Base-by-base conservation (phyloP, 2,113 vertebrate species). In the Corydoras maculifer region DNA sequence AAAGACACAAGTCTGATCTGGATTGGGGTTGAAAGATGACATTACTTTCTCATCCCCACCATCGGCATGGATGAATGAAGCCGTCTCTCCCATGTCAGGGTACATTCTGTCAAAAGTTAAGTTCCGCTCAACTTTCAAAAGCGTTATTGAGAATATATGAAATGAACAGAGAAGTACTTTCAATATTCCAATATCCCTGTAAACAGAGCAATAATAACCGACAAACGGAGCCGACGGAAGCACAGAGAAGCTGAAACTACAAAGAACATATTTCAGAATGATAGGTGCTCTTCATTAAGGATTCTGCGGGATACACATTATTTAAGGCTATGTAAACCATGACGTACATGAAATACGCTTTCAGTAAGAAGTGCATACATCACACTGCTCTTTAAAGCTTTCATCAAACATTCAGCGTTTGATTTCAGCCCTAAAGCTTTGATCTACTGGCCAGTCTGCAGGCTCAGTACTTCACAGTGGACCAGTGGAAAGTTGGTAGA, bases 381-480 rank as follows among this genome's bases (percentile, higher is more conserved):
- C 32, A 43, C 18, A 6, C 50, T 29, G 49, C 35, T 18, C 62
- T 70, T 70, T 70, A 66, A 57, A 13, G 49, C 13, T 60, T 25
- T 71, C 60, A 71, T 75, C 59, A 69, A 71, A 64, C 62, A 74
- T 72, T 55, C 69, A 62, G 50, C 4, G 18, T 25, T 50, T 72
- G 68, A 62, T 64, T 65, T 57, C 35, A 13, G 63, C 11, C 32
- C 71, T 59, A 55, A 14, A 62, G 58, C 65, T 78, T 75, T 78
- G 73, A 78, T 73, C 65, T 65, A 51, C 18, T 25, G 63, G 62
- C 50, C 70, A 64, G 75, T 25, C n/a, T 31, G 3, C 9, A 54
- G 49, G 61, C 25, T 73, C 58, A 32, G 51, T 32, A 50, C 25
- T 59, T 69, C 10, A 48, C 51, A 25, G 9, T 35, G 59, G 53